Evolutionary conservation across 2,113 vertebrate genomes (phyloP).

Genomic region (Bagarius yarrelli): DNA sequence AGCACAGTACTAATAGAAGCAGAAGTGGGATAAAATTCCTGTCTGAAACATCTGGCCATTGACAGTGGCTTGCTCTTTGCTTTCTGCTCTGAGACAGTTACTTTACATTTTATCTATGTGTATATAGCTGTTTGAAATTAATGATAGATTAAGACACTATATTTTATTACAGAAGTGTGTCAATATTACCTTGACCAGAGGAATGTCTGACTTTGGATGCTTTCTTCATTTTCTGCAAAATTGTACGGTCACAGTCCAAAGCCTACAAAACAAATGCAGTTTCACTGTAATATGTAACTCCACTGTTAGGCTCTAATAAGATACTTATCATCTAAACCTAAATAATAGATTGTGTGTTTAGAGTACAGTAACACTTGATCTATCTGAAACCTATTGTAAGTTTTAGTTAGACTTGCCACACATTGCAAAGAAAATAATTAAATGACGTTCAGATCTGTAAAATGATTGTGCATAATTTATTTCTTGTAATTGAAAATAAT

Average conservation of each 20-base stretch:
- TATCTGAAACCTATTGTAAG: not conserved
- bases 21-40: not conserved
- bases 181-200: slow-evolving; percentile 67
- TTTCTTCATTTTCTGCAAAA: slow-evolving; percentile 75
- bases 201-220: slow-evolving; percentile 66
- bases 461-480: not conserved
- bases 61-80: not conserved
- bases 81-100: not conserved
- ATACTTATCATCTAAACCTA: not conserved
- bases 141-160: not conserved
- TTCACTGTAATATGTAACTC: not conserved
- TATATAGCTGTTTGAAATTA: not conserved
- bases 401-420: not conserved
- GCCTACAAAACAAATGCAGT: slow-evolving; percentile 51
- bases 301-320: not conserved
- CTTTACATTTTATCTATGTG: not conserved
- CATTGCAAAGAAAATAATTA: not conserved
- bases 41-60: not conserved
- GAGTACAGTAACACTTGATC: not conserved
- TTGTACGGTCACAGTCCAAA: slow-evolving; percentile 65
- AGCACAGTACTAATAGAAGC: not conserved
- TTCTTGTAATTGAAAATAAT: no score
- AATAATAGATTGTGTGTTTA: not conserved
- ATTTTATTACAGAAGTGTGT: not conserved
- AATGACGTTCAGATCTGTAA: not conserved